phyloP scores from a whole-genome alignment of 1,140 invertebrate genomes.

The Mercenaria mercenaria region DNA sequence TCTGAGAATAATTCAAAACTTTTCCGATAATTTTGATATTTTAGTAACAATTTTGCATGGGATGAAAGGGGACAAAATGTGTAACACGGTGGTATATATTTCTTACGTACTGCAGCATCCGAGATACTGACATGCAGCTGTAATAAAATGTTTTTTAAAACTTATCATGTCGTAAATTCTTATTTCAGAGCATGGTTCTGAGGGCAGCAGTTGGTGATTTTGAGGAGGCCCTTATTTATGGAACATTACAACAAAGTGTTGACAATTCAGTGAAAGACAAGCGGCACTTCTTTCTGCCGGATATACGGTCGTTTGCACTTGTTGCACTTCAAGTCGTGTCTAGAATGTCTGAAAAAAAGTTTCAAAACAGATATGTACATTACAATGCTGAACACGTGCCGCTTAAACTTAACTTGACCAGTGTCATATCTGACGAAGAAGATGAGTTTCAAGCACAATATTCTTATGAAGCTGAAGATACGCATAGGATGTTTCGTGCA shows the following conservation, averaged over 20 bases:
- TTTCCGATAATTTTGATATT: too few species aligned
- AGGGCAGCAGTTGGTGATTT: slow-evolving; percentile 82
- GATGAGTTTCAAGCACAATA: slow-evolving; percentile 65
- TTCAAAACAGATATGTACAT: slow-evolving; percentile 56
- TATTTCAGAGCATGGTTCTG: slow-evolving; percentile 79
- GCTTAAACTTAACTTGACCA: slow-evolving; percentile 39
- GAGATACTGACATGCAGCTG: too few species aligned
- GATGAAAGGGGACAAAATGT: too few species aligned
- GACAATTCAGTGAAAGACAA: slow-evolving; percentile 73
- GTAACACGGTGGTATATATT: too few species aligned
- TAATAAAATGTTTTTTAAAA: too few species aligned
- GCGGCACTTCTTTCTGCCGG: slow-evolving; percentile 81
- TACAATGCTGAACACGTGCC: slow-evolving; percentile 59
- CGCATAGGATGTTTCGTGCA: slow-evolving; percentile 54
- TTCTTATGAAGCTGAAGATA: slow-evolving; percentile 64
- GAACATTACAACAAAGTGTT: slow-evolving; percentile 78
- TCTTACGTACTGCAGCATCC: too few species aligned
- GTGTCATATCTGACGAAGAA: slow-evolving; percentile 53
- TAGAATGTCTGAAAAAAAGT: slow-evolving; percentile 76
- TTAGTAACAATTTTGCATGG: too few species aligned
- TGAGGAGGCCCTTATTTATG: slow-evolving; percentile 81
- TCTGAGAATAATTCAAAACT: too few species aligned
- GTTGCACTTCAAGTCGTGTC: slow-evolving; percentile 80
- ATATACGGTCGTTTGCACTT: slow-evolving; percentile 82
- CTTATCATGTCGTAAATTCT: too few species aligned